A percentile compares a stretch with the other conserved stretches of the same genome.
Evolutionary conservation across 2,797 vertebrate species (phyloP).

Genomic region (Dryobates pubescens): DNA sequence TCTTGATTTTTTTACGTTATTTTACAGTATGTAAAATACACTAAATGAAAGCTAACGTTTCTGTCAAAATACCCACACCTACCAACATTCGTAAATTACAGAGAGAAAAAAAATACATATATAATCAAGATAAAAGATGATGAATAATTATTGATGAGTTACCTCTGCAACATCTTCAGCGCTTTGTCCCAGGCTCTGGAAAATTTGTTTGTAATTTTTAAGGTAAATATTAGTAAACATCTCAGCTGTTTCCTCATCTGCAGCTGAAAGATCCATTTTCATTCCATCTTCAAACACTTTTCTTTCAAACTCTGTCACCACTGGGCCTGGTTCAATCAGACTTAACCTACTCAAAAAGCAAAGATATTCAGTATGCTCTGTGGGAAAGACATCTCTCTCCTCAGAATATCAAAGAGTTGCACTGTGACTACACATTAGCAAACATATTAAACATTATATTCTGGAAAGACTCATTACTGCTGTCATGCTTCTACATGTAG

Average conservation of each 20-base stretch:
- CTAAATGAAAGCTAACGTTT: background rate
- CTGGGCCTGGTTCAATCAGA: slow-evolving; percentile 89
- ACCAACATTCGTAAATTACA: background rate
- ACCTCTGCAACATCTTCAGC: slow-evolving; percentile 88
- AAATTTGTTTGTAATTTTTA: slow-evolving; percentile 88
- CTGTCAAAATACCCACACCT: background rate
- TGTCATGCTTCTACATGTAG: background rate
- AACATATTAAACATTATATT: background rate
- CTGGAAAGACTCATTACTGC: background rate
- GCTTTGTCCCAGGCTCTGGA: slow-evolving; percentile 85
- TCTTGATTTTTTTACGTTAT: background rate
- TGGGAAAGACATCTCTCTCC: background rate
- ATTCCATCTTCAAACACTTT: slow-evolving; percentile 86
- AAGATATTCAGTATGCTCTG: background rate
- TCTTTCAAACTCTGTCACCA: slow-evolving; percentile 88
- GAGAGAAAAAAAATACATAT: background rate
- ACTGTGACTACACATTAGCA: background rate
- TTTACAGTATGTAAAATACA: background rate
- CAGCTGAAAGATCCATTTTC: slow-evolving; percentile 87
- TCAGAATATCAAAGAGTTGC: background rate
- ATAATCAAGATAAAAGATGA: background rate
- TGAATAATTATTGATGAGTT: background rate
- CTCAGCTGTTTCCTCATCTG: slow-evolving; percentile 85
- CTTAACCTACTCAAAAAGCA: slow-evolving; percentile 76
- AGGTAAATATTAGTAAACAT: slow-evolving; percentile 89